A percentile compares a stretch with the other conserved stretches of the same genome.
Evolutionary conservation across 2,888 invertebrate species (phyloP).

Genomic region (Osmoderma eremita): DNA sequence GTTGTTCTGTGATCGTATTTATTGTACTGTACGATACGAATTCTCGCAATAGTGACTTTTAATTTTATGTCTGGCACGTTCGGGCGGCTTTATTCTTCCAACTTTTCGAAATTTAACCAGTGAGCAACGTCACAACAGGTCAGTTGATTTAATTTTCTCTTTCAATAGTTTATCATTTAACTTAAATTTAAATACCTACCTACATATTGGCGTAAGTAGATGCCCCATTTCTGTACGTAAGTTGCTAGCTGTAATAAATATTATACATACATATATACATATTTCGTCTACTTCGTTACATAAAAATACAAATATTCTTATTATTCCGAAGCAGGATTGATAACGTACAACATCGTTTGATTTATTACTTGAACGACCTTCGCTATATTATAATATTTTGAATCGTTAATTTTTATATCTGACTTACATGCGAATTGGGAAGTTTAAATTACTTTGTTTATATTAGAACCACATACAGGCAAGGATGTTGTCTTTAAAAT

Average conservation of each 20-base stretch:
- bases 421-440: too few relatives aligned
- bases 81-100: constrained; percentile 4
- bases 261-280: too few relatives aligned
- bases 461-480: too few relatives aligned
- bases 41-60: constrained; percentile 23
- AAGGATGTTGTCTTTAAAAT: too few relatives aligned
- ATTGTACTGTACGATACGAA: too few relatives aligned
- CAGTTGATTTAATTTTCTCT: constrained; percentile 22
- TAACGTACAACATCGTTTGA: constrained; percentile 2
- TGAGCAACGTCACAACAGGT: constrained; percentile 25
- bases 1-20: not conserved
- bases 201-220: too few relatives aligned
- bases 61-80: constrained; percentile 13
- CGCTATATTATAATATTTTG: constrained; percentile 17
- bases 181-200: not conserved
- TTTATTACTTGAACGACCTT: constrained; percentile 15
- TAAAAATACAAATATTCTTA: too few relatives aligned
- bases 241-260: too few relatives aligned
- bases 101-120: constrained; percentile 11
- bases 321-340: not conserved
- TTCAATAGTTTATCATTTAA: not conserved
- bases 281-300: too few relatives aligned
- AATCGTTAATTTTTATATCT: constrained; percentile 6
- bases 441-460: too few relatives aligned
- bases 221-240: too few relatives aligned